A percentile compares a stretch with the other conserved stretches of the same genome.
phyloP scores from a whole-genome alignment of 2,797 vertebrate species.

The Lepus oiostolus region DNA sequence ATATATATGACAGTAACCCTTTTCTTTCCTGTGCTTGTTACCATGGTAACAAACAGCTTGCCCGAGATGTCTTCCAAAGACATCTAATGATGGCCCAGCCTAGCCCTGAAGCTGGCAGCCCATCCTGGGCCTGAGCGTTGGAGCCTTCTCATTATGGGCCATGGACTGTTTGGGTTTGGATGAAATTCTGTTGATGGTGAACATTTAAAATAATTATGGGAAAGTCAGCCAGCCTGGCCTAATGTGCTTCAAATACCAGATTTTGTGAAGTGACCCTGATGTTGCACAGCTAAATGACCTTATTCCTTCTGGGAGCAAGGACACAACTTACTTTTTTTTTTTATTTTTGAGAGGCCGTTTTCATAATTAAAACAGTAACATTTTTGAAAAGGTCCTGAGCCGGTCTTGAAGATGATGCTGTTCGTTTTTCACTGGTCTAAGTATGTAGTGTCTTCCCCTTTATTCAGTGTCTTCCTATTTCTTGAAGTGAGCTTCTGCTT shows the following conservation, averaged over 20 bases:
- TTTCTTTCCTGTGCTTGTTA: constrained; percentile 68
- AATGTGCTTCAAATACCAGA: constrained; percentile 70
- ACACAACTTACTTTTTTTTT: constrained; percentile 49
- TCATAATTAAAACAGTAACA: constrained; percentile 73
- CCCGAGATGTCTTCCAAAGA: constrained; percentile 60
- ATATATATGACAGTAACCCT: neutral
- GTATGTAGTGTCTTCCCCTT: neutral
- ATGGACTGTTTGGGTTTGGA: constrained; percentile 65
- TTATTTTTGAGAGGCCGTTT: constrained; percentile 67
- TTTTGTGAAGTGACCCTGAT: constrained; percentile 76
- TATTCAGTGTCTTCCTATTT: neutral
- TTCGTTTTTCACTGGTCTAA: constrained; percentile 49
- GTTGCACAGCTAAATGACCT: constrained; percentile 60
- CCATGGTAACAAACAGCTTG: constrained; percentile 67
- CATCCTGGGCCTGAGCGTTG: constrained; percentile 73
- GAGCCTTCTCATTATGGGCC: constrained; percentile 80
- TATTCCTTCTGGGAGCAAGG: constrained; percentile 65
- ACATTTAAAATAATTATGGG: constrained; percentile 80
- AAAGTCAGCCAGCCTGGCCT: constrained; percentile 76
- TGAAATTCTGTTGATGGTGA: constrained; percentile 77
- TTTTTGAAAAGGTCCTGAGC: constrained; percentile 57
- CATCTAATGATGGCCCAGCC: constrained; percentile 61
- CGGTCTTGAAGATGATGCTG: neutral
- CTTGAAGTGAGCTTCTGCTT: constrained; percentile 16
- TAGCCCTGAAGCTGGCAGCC: constrained; percentile 72